A percentile compares a stretch with the other conserved stretches of the same genome.
phyloP scores from a whole-genome alignment of 2,113 vertebrate species.

The Cololabis saira region DNA sequence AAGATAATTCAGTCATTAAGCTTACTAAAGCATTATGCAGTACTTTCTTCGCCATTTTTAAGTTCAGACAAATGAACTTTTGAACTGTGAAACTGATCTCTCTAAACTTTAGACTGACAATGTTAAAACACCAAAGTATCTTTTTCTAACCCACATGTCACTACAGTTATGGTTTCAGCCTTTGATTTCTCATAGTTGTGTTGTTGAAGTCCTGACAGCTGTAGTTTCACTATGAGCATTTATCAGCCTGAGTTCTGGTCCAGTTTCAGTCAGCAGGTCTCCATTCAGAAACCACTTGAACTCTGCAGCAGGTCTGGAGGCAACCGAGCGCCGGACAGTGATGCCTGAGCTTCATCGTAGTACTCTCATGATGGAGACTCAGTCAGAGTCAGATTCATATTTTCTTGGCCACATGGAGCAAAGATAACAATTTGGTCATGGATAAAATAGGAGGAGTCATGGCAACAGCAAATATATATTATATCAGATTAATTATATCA shows the following conservation, averaged over 20 bases:
- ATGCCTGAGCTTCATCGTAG: constrained; percentile 44
- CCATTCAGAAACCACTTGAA: constrained; percentile 50
- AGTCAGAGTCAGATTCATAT: not conserved
- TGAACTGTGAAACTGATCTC: too few species aligned
- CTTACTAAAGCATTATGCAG: too few species aligned
- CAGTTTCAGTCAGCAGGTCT: not conserved
- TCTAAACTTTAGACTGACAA: too few species aligned
- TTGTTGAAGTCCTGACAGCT: constrained; percentile 64
- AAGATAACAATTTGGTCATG: too few species aligned
- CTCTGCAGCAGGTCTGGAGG: constrained; percentile 50
- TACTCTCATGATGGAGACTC: not conserved
- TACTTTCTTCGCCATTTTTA: too few species aligned
- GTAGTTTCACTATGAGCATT: constrained; percentile 55
- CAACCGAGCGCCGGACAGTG: constrained; percentile 48
- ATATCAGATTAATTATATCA: not conserved
- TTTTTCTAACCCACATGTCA: not conserved
- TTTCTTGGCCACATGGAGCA: constrained; percentile 44
- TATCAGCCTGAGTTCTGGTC: not conserved
- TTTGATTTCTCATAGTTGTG: constrained; percentile 41
- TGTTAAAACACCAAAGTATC: too few species aligned
- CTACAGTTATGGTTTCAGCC: constrained; percentile 1
- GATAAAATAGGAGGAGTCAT: not conserved
- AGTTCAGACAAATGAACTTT: too few species aligned
- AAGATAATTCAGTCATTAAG: too few species aligned
- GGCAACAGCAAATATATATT: not conserved